phyloP scores from a whole-genome alignment of 92 coral and sea anemone species.

The Diadumene lineata region DNA sequence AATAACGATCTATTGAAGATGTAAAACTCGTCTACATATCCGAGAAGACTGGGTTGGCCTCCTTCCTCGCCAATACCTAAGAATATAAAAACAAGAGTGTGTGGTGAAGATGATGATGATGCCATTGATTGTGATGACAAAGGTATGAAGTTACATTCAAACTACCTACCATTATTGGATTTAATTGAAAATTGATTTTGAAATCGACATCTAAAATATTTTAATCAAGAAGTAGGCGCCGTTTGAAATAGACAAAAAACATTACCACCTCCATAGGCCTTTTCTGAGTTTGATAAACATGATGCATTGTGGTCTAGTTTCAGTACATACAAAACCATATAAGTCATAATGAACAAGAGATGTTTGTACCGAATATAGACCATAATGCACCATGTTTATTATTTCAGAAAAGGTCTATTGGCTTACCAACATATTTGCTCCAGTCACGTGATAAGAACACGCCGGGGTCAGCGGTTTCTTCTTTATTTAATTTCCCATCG shows the following conservation, averaged over 20 bases:
- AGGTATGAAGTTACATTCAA: not conserved
- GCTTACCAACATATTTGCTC: conserved; percentile 90
- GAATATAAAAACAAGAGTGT: not conserved
- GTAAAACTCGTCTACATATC: conserved; percentile 92
- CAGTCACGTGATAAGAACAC: conserved; percentile 90
- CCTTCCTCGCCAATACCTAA: conserved; percentile 76
- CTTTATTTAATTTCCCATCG: conserved; percentile 76
- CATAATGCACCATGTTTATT: not conserved
- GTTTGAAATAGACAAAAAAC: no score
- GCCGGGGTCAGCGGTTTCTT: conserved; percentile 87
- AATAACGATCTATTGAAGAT: conserved; percentile 84
- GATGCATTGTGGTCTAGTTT: no score
- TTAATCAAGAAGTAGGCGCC: no score
- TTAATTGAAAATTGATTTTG: no score
- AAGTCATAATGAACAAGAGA: no score
- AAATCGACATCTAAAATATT: no score
- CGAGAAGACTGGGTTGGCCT: conserved; percentile 67
- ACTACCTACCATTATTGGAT: no score
- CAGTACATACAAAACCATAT: no score
- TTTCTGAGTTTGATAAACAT: no score
- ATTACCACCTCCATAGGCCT: no score
- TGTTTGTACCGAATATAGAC: no score
- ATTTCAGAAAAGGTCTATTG: not conserved
- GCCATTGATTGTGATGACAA: not conserved
- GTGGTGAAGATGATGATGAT: not conserved